These are phyloP conservation scores for Pogonus chalceus DNA, from an alignment of 1,140 invertebrate species.

Conservation along the genomic window DNA sequence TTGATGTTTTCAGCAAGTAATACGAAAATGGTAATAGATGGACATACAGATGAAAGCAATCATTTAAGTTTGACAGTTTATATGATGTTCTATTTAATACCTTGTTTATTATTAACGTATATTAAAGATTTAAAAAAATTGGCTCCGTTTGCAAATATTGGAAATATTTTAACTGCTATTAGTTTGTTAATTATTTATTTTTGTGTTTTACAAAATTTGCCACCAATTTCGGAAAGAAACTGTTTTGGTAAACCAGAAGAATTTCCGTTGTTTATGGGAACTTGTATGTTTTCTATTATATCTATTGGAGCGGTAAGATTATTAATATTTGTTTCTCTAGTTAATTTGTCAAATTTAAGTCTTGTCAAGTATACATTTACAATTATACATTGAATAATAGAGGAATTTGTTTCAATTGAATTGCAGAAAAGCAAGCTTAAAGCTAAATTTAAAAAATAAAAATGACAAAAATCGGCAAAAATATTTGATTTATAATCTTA, in stretches of 20 bases:
- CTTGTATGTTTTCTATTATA: conserved; percentile 54
- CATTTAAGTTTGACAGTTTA: conserved; percentile 39
- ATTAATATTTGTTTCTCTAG: too few species aligned
- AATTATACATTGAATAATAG: too few species aligned
- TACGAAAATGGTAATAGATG: conserved; percentile 41
- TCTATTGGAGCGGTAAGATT: conserved; percentile 51
- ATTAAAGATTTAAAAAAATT: conserved; percentile 57
- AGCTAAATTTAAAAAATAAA: too few species aligned
- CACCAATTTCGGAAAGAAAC: conserved; percentile 36
- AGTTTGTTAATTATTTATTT: conserved; percentile 52
- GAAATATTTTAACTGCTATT: conserved; percentile 47
- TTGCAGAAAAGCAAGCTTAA: too few species aligned
- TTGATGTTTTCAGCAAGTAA: conserved; percentile 67
- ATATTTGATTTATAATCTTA: too few species aligned
- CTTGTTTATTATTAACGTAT: conserved; percentile 51
- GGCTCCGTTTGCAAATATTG: conserved; percentile 56
- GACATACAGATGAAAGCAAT: conserved; percentile 33
- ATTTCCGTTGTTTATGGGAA: conserved; percentile 54
- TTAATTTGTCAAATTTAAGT: too few species aligned
- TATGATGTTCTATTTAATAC: conserved; percentile 43
- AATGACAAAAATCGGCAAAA: too few species aligned
- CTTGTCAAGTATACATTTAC: too few species aligned
- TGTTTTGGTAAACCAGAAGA: conserved; percentile 36
- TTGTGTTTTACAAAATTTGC: conserved; percentile 47
- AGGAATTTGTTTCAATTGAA: too few species aligned